Evolutionary conservation across 2,113 vertebrate genomes (phyloP).

Genomic region (Toxotes chatareus): DNA sequence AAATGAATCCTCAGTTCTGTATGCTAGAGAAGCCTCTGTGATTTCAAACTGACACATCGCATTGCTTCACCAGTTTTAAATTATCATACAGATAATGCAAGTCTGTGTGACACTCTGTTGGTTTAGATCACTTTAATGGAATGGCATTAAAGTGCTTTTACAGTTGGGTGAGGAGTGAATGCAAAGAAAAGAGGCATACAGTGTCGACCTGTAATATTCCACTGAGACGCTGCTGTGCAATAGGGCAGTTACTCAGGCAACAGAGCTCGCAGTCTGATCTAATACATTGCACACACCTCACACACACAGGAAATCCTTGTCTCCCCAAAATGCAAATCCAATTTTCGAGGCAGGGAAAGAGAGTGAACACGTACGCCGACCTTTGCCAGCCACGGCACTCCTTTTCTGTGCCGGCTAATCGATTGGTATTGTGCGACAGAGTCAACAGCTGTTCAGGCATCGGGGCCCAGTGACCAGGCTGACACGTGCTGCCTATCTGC

Average conservation of each 20-base stretch:
- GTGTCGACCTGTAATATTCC: conserved; percentile 24
- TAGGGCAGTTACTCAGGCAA: conserved; percentile 60
- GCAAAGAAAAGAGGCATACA: conserved; percentile 37
- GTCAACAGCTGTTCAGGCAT: conserved; percentile 31
- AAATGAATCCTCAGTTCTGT: conserved; percentile 66
- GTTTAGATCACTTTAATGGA: conserved; percentile 66
- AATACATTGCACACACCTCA: conserved; percentile 51
- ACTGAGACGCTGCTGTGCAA: conserved; percentile 21
- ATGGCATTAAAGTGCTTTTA: conserved; percentile 66
- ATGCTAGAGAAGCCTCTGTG: conserved; percentile 50
- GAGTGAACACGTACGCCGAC: conserved; percentile 23
- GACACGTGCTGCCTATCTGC: not conserved
- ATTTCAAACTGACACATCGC: conserved; percentile 52
- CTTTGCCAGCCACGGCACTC: conserved; percentile 28
- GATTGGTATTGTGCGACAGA: conserved; percentile 45
- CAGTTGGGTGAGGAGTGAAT: conserved; percentile 49
- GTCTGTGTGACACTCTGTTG: conserved; percentile 63
- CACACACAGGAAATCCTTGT: conserved; percentile 54
- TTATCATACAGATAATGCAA: conserved; percentile 69
- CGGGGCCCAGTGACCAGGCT: conserved; percentile 30
- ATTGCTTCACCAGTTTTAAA: conserved; percentile 59
- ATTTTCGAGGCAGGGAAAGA: conserved; percentile 36
- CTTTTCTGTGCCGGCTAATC: conserved; percentile 48
- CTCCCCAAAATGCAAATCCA: conserved; percentile 66
- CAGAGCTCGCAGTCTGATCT: conserved; percentile 39